phyloP scores from a whole-genome alignment of 2,113 vertebrate genomes.

The Gallinago media region DNA sequence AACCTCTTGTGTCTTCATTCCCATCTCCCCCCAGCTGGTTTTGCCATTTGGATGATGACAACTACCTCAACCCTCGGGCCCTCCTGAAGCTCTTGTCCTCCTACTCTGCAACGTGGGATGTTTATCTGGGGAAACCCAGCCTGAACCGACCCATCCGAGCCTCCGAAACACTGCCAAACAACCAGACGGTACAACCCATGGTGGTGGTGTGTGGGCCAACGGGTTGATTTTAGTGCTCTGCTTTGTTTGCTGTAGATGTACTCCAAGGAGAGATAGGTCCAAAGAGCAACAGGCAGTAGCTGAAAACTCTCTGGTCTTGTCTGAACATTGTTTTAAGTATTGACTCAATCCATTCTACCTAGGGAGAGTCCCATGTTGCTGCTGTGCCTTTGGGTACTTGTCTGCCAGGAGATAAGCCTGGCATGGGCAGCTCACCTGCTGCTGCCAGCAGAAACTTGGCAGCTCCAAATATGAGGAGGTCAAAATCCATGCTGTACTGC shows the following conservation, averaged over 20 bases:
- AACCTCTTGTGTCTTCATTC: background rate
- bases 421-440: background rate
- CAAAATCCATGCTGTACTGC: background rate
- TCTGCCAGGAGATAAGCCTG: background rate
- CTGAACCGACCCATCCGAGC: conserved; percentile 89
- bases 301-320: background rate
- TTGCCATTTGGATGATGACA: conserved; percentile 94
- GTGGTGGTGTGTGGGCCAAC: fast-evolving
- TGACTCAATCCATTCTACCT: background rate
- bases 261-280: background rate
- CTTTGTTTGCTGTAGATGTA: background rate
- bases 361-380: fast-evolving
- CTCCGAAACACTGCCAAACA: conserved; percentile 79
- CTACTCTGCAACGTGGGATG: conserved; percentile 73
- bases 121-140: conserved; percentile 92
- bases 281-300: background rate
- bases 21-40: conserved; percentile 80
- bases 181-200: conserved; percentile 80
- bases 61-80: conserved; percentile 86
- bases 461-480: background rate
- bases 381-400: background rate
- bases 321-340: background rate
- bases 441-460: background rate
- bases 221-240: background rate
- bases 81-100: conserved; percentile 82